Base-by-base conservation (phyloP, 2,113 vertebrate genomes). In the Aspidoscelis tigris region DNA sequence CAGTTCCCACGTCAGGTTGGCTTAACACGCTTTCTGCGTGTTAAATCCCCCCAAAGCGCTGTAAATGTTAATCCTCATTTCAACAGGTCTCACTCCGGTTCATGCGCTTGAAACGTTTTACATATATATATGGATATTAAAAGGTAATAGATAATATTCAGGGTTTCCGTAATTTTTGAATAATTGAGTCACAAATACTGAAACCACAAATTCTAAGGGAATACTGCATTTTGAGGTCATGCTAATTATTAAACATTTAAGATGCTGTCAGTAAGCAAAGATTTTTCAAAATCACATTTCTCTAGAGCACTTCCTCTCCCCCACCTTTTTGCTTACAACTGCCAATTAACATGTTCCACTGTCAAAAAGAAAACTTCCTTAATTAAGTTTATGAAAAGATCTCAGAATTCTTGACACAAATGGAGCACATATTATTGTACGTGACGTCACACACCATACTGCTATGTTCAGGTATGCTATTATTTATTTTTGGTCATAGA, bases 361-460 rank as follows among this genome's bases (percentile, higher is more conserved):
- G 92, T 88, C 91, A 94, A 84, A 47, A 88, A 77, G 88, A 87
- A 69, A 92, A 86, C 87, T 88, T 89, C 87, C 84, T 91, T 93
- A 93, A 94, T 93, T 93, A 93, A 89, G 89, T 88, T 89, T 89
- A 89, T 80, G 86, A 89, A 89, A 91, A 91, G 75, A 69, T 87
- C 88, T 94, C 87, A 89, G 68, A 93, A 84, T 89, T 80, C 90
- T 79, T 91, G 91, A 93, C 89, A 91, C 81, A 94, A 93, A 87
- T 88, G 78, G 89, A 92, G 81, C 88, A 12, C 44, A 78, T 75
- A 81, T 92, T 93, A 68, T 58, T 26, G 86, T 82, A 87, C 0
- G 24, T 0, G 0, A 76, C 85, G 0, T 88, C 89, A 88, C 55
- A 86, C 84, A 89, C 71, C 87, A 73, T 71, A 89, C 74, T 82